Percentiles rank a stretch among this genome's conserved stretches.
phyloP scores from a whole-genome alignment of 2,888 invertebrate genomes.

The Steinernema hermaphroditum region DNA sequence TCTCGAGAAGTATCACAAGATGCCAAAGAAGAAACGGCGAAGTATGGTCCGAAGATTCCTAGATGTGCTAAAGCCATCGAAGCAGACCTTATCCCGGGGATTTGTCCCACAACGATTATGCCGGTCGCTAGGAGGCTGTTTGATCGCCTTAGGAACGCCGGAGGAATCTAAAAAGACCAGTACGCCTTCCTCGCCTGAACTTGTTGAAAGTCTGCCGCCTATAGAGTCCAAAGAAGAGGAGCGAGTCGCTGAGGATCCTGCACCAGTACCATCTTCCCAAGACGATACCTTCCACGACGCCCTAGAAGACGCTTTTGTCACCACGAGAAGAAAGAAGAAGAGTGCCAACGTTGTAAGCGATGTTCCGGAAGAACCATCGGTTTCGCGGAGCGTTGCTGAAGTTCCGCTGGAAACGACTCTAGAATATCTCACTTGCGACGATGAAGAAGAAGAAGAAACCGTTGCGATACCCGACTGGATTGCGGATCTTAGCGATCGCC shows the following conservation, averaged over 20 bases:
- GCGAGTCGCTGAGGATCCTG: too few species aligned
- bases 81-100: neutral
- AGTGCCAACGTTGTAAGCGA: neutral
- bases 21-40: neutral
- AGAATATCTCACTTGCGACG: constrained; percentile 4
- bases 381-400: neutral
- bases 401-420: constrained; percentile 6
- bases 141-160: neutral
- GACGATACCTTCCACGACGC: neutral
- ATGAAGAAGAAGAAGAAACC: constrained; percentile 12
- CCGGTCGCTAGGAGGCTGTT: constrained; percentile 16
- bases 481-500: neutral
- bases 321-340: constrained; percentile 12
- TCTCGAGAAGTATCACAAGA: constrained; percentile 1
- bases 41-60: constrained; percentile 3
- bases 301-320: neutral
- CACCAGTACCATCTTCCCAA: neutral
- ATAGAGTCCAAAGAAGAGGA: too few species aligned
- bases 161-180: neutral
- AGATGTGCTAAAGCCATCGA: neutral
- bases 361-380: neutral
- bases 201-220: too few species aligned
- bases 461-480: constrained; percentile 5
- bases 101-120: neutral
- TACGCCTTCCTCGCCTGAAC: neutral